phyloP scores from a whole-genome alignment of 2,888 invertebrate genomes.

The Sphaerophoria taeniata region DNA sequence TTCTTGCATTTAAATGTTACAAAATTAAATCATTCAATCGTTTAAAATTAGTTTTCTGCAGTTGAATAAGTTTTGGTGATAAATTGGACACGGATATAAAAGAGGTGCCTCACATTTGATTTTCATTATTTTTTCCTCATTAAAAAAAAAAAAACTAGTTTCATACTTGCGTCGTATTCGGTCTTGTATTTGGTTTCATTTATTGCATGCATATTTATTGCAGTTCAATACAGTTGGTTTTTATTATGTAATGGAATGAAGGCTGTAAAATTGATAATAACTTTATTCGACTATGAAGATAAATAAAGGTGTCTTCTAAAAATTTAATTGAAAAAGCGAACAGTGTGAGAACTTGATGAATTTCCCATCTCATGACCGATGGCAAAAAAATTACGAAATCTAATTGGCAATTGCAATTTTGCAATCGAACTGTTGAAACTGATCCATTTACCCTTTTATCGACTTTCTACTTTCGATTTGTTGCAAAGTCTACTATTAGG shows the following conservation, averaged over 20 bases:
- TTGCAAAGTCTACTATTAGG: too few species aligned
- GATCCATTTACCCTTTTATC: too few species aligned
- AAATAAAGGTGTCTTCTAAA: too few species aligned
- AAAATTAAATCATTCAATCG: neutral
- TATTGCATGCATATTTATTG: slow-evolving; percentile 6
- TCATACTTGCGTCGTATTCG: neutral
- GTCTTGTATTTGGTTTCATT: neutral
- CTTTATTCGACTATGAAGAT: too few species aligned
- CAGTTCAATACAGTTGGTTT: slow-evolving; percentile 6
- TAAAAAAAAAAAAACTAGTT: too few species aligned
- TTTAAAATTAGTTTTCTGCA: neutral
- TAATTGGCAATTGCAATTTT: too few species aligned
- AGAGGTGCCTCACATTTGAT: neutral
- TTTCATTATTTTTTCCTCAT: neutral
- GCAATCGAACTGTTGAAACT: too few species aligned
- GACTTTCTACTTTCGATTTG: too few species aligned
- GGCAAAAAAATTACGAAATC: too few species aligned
- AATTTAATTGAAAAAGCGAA: too few species aligned
- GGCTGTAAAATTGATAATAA: neutral
- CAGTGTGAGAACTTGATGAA: too few species aligned
- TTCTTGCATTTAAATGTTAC: neutral
- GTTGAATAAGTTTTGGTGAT: neutral
- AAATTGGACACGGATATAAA: neutral
- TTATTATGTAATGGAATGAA: neutral
- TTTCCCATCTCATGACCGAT: too few species aligned